Base-by-base conservation (phyloP, 2,888 invertebrate genomes). In the Atherix ibis region DNA sequence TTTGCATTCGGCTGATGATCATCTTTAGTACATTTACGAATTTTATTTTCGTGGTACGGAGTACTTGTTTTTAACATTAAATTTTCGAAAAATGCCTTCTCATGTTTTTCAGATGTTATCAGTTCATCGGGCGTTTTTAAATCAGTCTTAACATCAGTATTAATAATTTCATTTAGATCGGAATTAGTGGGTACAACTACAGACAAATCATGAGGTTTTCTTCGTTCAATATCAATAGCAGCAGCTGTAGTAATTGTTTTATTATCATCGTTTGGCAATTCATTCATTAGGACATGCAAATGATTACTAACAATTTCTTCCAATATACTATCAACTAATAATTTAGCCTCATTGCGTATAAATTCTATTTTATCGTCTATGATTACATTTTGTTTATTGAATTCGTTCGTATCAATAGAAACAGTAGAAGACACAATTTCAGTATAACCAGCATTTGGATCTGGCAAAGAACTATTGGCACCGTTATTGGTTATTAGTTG, bases 291-390 rank as follows among this genome's bases (percentile, higher is more conserved):
- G 14, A 9, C 19, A 18, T 31, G 12, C 9, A 31, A 35, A 12
- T 17, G 4, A 18, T 4, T 17, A 27, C 30, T 27, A 13, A 19
- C 15, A 37, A 43, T 41, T 35, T 46, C 43, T 19, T 32, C 36
- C 10, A 46, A 18, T 26, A 46, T 37, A 38, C 37, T 40, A 36
- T 46, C 43, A 22, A 46, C 45, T 22, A 46, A 38, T 32, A 34
- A 19, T 24, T 36, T 35, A 15, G 44, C 44, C 17, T 42, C 39
- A 9, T 14, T 27, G 26, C 27, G 35, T 18, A 35, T 32, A 18
- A 30, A 16, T 15, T 38, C 31, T 17, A 28, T 22, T 30, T 26
- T 27, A 12, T 17, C 13, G 6, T 32, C 18, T 6, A 35, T 14
- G 15, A 25, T 31, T 18, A 28, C 15, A 15, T 13, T 8, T 12